Conservation (phyloP, 2,797 vertebrate genomes). For the Anniella stebbinsi region DNA sequence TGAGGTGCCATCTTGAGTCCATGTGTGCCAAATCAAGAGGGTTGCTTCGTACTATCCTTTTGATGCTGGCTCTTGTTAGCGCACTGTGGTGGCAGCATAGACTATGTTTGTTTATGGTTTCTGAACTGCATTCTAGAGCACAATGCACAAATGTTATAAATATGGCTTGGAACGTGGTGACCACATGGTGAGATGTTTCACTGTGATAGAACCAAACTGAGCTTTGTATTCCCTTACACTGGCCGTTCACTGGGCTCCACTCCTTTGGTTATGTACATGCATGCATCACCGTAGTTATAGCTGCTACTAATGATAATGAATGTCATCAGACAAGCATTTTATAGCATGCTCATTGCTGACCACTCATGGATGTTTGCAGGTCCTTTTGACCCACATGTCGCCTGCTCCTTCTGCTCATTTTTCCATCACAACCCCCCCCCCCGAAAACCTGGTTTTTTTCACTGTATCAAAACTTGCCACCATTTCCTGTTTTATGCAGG, state of each 20-base stretch:
- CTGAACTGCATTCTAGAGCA: background rate
- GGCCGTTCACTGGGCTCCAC: too few relatives aligned
- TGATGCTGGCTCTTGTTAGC: background rate
- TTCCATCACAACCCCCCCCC: too few relatives aligned
- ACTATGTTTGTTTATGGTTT: constrained; percentile 36
- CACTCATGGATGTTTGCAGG: too few relatives aligned
- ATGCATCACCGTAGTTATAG: background rate
- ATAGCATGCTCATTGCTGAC: too few relatives aligned
- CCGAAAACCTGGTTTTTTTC: too few relatives aligned
- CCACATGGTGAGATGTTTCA: constrained; percentile 3
- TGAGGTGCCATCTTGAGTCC: constrained; percentile 47
- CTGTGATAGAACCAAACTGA: background rate
- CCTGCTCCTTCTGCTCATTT: too few relatives aligned
- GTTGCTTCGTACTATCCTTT: constrained; percentile 6
- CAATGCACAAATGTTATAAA: background rate
- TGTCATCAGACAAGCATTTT: too few relatives aligned
- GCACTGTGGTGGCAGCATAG: rapidly evolving
- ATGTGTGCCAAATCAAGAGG: constrained; percentile 56
- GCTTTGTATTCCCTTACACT: background rate
- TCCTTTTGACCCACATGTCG: too few relatives aligned
- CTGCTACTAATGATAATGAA: background rate
- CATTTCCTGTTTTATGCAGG: too few relatives aligned
- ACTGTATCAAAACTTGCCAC: too few relatives aligned
- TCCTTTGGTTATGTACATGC: background rate
- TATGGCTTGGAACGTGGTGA: background rate